Conservation (phyloP, 2,797 vertebrate species). For the Pseudochromis fuscus region DNA sequence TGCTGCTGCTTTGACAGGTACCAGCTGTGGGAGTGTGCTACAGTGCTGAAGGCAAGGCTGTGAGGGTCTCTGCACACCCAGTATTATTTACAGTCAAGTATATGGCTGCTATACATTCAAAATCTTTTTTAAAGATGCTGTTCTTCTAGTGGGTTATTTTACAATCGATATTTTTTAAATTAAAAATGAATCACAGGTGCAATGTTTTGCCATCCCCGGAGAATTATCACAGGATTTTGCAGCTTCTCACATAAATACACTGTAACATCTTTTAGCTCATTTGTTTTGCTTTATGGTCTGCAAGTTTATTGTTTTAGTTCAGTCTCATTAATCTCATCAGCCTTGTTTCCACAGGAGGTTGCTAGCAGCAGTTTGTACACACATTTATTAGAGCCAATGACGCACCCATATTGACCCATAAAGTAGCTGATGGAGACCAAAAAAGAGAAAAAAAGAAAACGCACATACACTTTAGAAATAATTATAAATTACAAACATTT, state of each 20-base stretch:
- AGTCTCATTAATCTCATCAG: not conserved
- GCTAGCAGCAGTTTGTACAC: too few relatives aligned
- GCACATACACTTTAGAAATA: too few relatives aligned
- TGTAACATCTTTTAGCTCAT: not conserved
- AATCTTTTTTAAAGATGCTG: too few relatives aligned
- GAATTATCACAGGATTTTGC: not conserved
- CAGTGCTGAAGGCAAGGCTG: slow-evolving; percentile 67
- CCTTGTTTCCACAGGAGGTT: not conserved
- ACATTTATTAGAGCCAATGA: too few relatives aligned
- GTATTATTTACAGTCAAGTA: slow-evolving; percentile 22
- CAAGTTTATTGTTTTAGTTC: not conserved
- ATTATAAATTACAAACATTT: too few relatives aligned
- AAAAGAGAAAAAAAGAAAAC: too few relatives aligned
- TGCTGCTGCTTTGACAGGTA: slow-evolving; percentile 69
- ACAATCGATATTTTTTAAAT: not conserved
- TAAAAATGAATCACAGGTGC: not conserved
- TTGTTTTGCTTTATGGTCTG: slow-evolving; percentile 4
- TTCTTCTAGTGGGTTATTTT: too few relatives aligned
- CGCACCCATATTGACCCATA: too few relatives aligned
- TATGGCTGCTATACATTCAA: not conserved
- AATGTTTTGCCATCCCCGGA: not conserved
- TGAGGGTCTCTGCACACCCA: slow-evolving; percentile 21
- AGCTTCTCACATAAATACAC: too few relatives aligned
- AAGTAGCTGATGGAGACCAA: too few relatives aligned
- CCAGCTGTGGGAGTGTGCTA: slow-evolving; percentile 64